A percentile compares a stretch with the other conserved stretches of the same genome.
Evolutionary conservation across 2,797 vertebrate genomes (phyloP).

Genomic region (Chiloscyllium punctatum): DNA sequence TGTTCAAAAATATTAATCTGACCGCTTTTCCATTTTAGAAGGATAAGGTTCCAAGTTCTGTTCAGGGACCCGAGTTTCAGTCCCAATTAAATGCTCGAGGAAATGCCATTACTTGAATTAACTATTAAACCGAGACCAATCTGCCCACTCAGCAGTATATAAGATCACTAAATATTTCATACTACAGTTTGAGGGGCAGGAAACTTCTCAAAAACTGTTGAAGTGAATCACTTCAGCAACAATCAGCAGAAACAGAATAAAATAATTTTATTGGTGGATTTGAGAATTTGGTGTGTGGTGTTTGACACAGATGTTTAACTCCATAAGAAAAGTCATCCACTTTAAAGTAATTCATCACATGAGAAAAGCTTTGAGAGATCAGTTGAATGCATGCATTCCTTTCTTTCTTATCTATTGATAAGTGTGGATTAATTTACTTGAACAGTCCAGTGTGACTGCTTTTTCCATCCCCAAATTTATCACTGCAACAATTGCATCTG

Average conservation of each 20-base stretch:
- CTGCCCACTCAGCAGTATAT: neutral
- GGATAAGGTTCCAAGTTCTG: neutral
- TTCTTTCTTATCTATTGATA: neutral
- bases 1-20: neutral
- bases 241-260: neutral
- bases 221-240: neutral
- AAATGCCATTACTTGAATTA: neutral
- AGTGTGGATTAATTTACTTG: neutral
- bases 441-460: neutral
- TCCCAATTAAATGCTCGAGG: neutral
- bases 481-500: neutral
- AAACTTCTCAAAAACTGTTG: neutral
- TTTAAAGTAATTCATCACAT: neutral
- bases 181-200: neutral
- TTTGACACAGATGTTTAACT: neutral
- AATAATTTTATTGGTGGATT: neutral
- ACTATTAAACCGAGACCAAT: neutral
- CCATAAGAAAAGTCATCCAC: neutral
- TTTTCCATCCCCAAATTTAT: neutral
- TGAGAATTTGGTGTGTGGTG: neutral
- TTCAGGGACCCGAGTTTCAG: neutral
- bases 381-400: neutral
- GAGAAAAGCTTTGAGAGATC: neutral
- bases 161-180: neutral
- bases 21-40: neutral